phyloP scores from a whole-genome alignment of 2,888 invertebrate species.

The Sicus ferrugineus region DNA sequence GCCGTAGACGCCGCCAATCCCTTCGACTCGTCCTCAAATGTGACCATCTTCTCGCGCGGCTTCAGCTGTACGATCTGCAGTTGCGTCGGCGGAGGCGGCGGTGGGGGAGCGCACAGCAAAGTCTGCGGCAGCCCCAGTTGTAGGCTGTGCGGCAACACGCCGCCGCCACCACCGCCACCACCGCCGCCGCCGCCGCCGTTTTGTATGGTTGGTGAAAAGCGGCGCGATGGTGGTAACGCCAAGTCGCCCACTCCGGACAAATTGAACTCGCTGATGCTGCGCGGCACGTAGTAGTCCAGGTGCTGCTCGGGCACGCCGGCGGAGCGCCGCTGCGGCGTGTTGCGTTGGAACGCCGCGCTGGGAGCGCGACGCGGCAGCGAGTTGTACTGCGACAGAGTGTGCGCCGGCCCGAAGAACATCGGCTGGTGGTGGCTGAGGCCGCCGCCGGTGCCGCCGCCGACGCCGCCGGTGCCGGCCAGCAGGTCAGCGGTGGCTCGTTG shows the following conservation, averaged over 20 bases:
- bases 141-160: conserved; percentile 53
- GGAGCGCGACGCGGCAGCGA: conserved; percentile 67
- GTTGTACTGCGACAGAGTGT: conserved; percentile 67
- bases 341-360: conserved; percentile 69
- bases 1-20: conserved; percentile 41
- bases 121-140: conserved; percentile 59
- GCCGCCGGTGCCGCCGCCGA: conserved; percentile 54
- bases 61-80: conserved; percentile 65
- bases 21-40: conserved; percentile 77
- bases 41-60: conserved; percentile 79
- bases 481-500: conserved; percentile 65
- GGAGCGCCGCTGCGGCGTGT: conserved; percentile 72
- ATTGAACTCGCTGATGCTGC: conserved; percentile 85
- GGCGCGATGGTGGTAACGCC: conserved; percentile 65
- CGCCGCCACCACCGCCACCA: conserved; percentile 44
- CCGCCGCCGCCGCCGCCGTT: conserved; percentile 37
- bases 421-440: conserved; percentile 58
- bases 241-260: conserved; percentile 73
- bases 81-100: conserved; percentile 57
- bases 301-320: conserved; percentile 71
- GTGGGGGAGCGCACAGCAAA: conserved; percentile 53
- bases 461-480: conserved; percentile 55
- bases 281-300: conserved; percentile 83
- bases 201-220: conserved; percentile 58
- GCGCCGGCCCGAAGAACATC: conserved; percentile 63